Base-by-base conservation (phyloP, 64 coral and sea anemone genomes). In the Astreopora myriophthalma region DNA sequence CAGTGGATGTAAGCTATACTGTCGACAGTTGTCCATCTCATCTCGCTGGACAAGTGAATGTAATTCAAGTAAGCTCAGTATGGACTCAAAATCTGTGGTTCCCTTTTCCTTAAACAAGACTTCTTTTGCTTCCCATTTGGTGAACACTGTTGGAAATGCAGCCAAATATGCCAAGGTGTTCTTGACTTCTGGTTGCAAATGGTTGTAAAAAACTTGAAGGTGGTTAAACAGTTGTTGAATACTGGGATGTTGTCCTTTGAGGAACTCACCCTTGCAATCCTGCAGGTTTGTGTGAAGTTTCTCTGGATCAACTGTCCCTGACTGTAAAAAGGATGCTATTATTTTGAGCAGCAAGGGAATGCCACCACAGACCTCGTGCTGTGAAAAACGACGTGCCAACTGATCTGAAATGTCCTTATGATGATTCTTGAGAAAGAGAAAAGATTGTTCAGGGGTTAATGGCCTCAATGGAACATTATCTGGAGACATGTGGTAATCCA, bases 81-180 rank as follows among this genome's bases (percentile, higher is more conserved):
- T 22, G 22, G 23, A 12, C 8, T 83, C 31, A 39, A 83, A 83
- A 65, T 66, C 22, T 0, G 65, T 3, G 1, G 32, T 4, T 14
- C 38, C 48, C 20, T 34, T n/a, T 3, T 36, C 32, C 6, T 16
- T 11, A 37, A 83, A 83, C 55, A 78, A 51, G 4, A 83, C 44
- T 17, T 49, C 22, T 23, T 66, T 62, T 31, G 80, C 90, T 67
- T 92, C 82, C 10, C 65, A 19, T 39, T 39, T 65, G 0, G 70
- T 85, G 69, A 92, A 92, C 12, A 33, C 34, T 33, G 24, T 48
- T 10, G 90, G 90, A 48, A 92, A 92, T 1, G 84, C 69, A 75
- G 80, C 80, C 35, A 92, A 32, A 8, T 35, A 19, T 22, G 71
- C 49, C 14, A 92, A 73, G 25, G 30, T 35, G 4, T 52, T 29